Base-by-base conservation (phyloP, 2,797 vertebrate species). In the Chelon auratus region DNA sequence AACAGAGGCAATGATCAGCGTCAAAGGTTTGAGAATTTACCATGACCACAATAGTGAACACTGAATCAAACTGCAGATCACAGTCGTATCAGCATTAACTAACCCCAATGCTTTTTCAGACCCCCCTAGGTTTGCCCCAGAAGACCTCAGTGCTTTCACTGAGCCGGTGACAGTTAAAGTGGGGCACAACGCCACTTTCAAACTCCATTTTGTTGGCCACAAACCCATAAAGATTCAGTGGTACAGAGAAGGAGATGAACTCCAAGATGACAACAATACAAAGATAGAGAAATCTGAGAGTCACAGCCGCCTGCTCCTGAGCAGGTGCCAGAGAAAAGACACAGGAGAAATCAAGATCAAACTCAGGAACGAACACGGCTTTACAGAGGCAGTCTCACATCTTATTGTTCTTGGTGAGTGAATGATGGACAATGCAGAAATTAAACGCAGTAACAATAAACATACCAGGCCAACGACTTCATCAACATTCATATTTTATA, bases 321-420 rank as follows among this genome's bases (percentile, higher is more conserved):
- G 92, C 89, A 95, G 91, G 42, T 87, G 93, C 0, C 72, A 93
- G 77, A 94, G 96, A 52, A 95, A 91, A 60, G 94, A 97, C 74
- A 72, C 90, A 0, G 97, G 96, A 68, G 94, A 92, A 76, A 95
- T 98, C 86, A 95, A 94, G 88, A 84, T 97, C 83, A 96, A 91
- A 45, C 89, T 97, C 66, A 96, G 87, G 87, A 98, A 96, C 0
- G 82, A 95, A 22, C 94, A 95, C 2, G 97, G 97, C 22, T 87
- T 89, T 18, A 56, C 73, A 17, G 94, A 95, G 73, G 94, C 94
- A 1, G 3, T 91, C 60, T 79, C 97, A 39, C 93, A 82, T 64
- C 90, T 98, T 4, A 50, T 89, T 58, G 95, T 97, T 51, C 85
- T 93, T 57, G 96, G 97, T 98, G 82, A 95, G 95, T 57, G 8